Evolutionary conservation across 92 coral and sea anemone species (phyloP), one percentile per base, ranked within the genome.

Genomic region (Phenganax marumi): DNA sequence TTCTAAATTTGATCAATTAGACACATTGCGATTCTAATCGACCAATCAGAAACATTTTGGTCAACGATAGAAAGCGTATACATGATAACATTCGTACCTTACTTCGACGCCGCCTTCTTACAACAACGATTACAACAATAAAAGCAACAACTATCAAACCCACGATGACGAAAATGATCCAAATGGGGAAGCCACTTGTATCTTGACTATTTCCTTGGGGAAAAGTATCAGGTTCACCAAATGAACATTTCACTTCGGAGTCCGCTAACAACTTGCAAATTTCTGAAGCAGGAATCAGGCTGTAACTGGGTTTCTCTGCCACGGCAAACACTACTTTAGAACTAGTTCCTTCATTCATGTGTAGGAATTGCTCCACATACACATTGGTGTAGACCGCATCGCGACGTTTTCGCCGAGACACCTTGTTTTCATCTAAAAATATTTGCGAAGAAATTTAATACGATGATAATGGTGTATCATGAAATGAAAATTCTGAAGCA

Each of bases 291-390:
- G 72, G 72, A 11, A 66, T 66, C 49, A 66, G 72, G 6, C 24
- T 17, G 43, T 66, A 66, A 18, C 72, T 23, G 2, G 72, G 72
- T 33, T 66, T 66, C 72, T 66, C 49, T 6, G 72, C 72, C n/a
- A 66, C 72, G 0, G 72, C 72, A 66, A 66, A 66, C 18, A 66
- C 50, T 25, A 66, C 33, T 17, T 25, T 24, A n/a, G 72, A 23
- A 25, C 49, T 10, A 10, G 17, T 23, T 25, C 72, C 72, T 66
- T 66, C 8, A 66, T 17, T 17, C 17, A 39, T 0, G 16, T 66
- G 9, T 3, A 66, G 17, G 24, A 66, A 25, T 33, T 25, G 72
- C 17, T 66, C 72, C 1, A 66, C 72, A 66, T 66, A 39, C 5
- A 66, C 72, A 66, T 66, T 18, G 19, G 7, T 33, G 72, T 66